Evolutionary conservation across 1,140 invertebrate genomes (phyloP), one percentile per base, ranked within the genome.

Genomic region (Drosophila pseudoananassae): DNA sequence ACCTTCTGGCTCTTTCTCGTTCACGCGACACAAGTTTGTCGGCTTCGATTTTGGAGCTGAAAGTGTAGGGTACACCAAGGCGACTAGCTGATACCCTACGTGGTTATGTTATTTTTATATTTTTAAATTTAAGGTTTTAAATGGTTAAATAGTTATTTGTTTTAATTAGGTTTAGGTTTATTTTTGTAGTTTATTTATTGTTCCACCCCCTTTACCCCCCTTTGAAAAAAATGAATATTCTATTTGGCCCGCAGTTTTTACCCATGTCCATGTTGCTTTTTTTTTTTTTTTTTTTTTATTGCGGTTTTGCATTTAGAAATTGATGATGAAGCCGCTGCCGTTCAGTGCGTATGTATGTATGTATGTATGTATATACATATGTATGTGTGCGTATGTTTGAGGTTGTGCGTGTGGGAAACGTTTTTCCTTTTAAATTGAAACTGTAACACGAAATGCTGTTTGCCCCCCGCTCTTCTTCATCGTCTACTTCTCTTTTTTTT

Each of bases 301-400:
- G 79, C 80, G 79, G 79, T 84, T 83, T 85, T 84, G 81, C 81
- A 85, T 84, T 84, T 80, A 74, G 81, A 84, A 84, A 84, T 84
- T 85, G 82, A 74, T 85, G 81, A 85, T 85, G 77, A 80, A 76
- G 56, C 55, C 61, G 36, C 40, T 54, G 55, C 29, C 60, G 54
- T 17, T 9, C 10, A 47, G 43, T 27, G 46, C 38, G 38, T 33
- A 57, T 55, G 23, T 61, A 27, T 61, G 52, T 49, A 51, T 64
- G 57, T 66, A 12, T 61, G 33, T 40, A 58, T 64, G 49, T 17
- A 43, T 27, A 40, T 36, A 25, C 31, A 50, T 40, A 36, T 58
- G 61, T 51, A 17, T 58, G 33, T 61, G 52, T 49, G 55, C 59
- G 61, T 66, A 17, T 68, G 49, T 40, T 27, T 25, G 38, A 14